Percentiles rank a stretch among this genome's conserved stretches.
phyloP scores from a whole-genome alignment of 2,888 invertebrate genomes.

The Harpagoxenus sublaevis region DNA sequence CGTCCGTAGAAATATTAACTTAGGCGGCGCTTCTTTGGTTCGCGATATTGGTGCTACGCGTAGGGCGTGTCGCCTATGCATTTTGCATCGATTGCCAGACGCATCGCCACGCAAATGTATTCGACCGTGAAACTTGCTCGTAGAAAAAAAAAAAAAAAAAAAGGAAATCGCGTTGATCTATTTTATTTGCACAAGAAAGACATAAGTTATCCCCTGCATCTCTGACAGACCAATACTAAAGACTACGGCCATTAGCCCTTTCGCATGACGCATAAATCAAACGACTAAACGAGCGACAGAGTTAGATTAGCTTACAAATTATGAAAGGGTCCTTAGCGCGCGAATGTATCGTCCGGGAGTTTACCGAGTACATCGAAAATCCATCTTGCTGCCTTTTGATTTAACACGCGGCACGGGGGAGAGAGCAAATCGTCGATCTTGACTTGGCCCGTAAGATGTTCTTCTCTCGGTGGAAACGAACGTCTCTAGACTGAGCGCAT shows the following conservation, averaged over 20 bases:
- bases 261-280: constrained; percentile 48
- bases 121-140: constrained; percentile 31
- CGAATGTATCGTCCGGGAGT: constrained; percentile 23
- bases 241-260: neutral
- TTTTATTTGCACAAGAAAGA: constrained; percentile 21
- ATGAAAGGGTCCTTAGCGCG: constrained; percentile 31
- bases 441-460: constrained; percentile 36
- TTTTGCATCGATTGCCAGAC: constrained; percentile 42
- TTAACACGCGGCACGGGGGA: constrained; percentile 28
- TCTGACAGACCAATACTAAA: constrained; percentile 14
- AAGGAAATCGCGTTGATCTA: neutral
- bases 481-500: constrained; percentile 49
- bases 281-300: constrained; percentile 31
- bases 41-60: constrained; percentile 51
- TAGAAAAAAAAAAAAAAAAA: neutral
- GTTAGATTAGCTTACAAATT: constrained; percentile 51
- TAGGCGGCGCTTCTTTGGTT: constrained; percentile 50
- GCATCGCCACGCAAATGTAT: constrained; percentile 49
- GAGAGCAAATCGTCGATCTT: constrained; percentile 58
- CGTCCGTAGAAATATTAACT: constrained; percentile 52
- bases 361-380: constrained; percentile 53
- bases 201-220: neutral
- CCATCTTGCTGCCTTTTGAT: constrained; percentile 47
- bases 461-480: constrained; percentile 48
- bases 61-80: constrained; percentile 40